A percentile compares a stretch with the other conserved stretches of the same genome.
These are phyloP conservation scores for Periplaneta americana DNA, from an alignment of 1,140 invertebrate genomes.

Conservation along the genomic window DNA sequence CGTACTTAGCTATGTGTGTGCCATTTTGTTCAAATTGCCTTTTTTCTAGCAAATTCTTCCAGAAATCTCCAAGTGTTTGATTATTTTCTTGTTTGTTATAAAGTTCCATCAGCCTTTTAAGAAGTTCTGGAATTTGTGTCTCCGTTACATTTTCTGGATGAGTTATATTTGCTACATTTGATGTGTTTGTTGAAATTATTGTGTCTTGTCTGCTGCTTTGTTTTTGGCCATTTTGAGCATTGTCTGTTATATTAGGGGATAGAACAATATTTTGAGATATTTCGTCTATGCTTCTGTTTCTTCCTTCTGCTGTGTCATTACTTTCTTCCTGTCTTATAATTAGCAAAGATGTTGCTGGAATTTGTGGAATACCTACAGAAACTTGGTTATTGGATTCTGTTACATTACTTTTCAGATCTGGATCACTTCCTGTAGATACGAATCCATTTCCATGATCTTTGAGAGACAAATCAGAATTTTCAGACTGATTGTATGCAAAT, in stretches of 20 bases:
- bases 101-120: neutral
- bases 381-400: too few species aligned
- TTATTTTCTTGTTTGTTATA: neutral
- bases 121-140: neutral
- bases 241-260: neutral
- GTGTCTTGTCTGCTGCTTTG: neutral
- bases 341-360: neutral
- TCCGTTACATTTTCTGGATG: neutral
- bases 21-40: neutral
- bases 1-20: neutral
- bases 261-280: neutral
- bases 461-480: neutral
- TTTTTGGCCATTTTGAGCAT: neutral
- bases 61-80: neutral
- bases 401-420: neutral
- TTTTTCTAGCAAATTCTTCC: neutral
- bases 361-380: neutral
- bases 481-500: neutral
- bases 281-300: neutral
- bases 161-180: neutral
- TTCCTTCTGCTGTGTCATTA: neutral
- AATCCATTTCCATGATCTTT: neutral
- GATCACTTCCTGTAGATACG: neutral
- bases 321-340: neutral
- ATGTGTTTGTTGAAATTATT: neutral